phyloP scores from a whole-genome alignment of 2,888 invertebrate species.

The Orgyia antiqua region DNA sequence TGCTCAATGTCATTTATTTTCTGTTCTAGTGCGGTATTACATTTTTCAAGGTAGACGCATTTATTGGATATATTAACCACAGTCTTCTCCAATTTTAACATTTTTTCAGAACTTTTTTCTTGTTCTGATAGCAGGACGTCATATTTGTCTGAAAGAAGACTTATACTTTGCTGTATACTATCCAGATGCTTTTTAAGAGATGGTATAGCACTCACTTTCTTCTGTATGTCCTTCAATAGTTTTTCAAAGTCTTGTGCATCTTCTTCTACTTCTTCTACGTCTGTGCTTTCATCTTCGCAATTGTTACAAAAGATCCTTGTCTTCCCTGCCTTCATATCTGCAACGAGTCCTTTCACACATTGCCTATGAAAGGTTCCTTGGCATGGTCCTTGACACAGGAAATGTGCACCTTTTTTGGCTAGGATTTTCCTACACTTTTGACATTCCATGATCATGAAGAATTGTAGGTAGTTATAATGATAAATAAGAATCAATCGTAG shows the following conservation, averaged over 20 bases:
- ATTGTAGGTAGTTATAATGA: too few relatives aligned
- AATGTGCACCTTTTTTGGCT: not conserved
- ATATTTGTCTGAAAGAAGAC: not conserved
- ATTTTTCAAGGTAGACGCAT: too few relatives aligned
- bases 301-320: not conserved
- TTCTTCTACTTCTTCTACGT: not conserved
- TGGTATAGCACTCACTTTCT: not conserved
- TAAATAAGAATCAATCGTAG: too few relatives aligned
- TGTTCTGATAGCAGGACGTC: not conserved
- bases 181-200: not conserved
- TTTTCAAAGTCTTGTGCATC: not conserved
- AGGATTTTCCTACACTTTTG: not conserved
- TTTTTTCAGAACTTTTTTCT: too few relatives aligned
- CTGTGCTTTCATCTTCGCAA: not conserved
- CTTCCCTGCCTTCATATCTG: not conserved
- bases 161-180: not conserved
- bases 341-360: not conserved
- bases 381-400: not conserved
- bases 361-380: not conserved
- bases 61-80: too few relatives aligned
- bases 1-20: too few relatives aligned
- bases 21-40: too few relatives aligned
- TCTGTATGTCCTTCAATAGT: not conserved
- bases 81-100: too few relatives aligned
- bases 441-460: too few relatives aligned